A percentile compares a stretch with the other conserved stretches of the same genome.
phyloP scores from a whole-genome alignment of 2,888 invertebrate species.

The Lagria hirta region DNA sequence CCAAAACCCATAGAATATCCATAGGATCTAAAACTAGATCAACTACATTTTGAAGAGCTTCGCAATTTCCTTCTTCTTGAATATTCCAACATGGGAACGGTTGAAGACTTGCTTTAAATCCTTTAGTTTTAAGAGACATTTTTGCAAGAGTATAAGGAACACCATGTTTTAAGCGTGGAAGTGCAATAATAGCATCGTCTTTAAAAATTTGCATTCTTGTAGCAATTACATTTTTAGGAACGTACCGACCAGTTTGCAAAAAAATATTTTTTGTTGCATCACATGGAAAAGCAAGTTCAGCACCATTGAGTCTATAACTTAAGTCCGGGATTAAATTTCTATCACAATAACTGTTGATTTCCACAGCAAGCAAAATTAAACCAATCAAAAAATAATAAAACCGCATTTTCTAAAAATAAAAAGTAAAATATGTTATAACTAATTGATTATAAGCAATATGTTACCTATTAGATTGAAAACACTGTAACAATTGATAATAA shows the following conservation, averaged over 20 bases:
- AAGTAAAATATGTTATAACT: too few species aligned
- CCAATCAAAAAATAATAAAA: too few species aligned
- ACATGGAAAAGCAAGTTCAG: conserved; percentile 40
- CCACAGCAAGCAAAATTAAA: too few species aligned
- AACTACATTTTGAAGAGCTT: conserved; percentile 69
- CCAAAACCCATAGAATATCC: conserved; percentile 63
- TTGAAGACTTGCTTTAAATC: conserved; percentile 57
- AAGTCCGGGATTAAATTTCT: conserved; percentile 42
- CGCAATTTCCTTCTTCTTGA: conserved; percentile 71
- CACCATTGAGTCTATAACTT: conserved; percentile 48
- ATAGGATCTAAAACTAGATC: conserved; percentile 64
- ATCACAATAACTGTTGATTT: conserved; percentile 28
- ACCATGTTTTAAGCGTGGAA: conserved; percentile 64
- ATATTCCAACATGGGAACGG: conserved; percentile 70
- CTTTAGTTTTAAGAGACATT: conserved; percentile 56
- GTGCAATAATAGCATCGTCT: conserved; percentile 60
- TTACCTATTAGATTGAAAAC: too few species aligned
- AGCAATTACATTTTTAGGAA: conserved; percentile 62
- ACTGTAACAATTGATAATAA: too few species aligned
- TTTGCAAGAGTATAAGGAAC: conserved; percentile 63
- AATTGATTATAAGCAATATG: too few species aligned
- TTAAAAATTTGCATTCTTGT: conserved; percentile 63
- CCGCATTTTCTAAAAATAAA: too few species aligned
- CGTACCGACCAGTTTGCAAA: conserved; percentile 59
- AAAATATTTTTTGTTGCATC: conserved; percentile 61